Conservation (phyloP, 1,140 invertebrate genomes). For the Lamellibrachia luymesi region DNA sequence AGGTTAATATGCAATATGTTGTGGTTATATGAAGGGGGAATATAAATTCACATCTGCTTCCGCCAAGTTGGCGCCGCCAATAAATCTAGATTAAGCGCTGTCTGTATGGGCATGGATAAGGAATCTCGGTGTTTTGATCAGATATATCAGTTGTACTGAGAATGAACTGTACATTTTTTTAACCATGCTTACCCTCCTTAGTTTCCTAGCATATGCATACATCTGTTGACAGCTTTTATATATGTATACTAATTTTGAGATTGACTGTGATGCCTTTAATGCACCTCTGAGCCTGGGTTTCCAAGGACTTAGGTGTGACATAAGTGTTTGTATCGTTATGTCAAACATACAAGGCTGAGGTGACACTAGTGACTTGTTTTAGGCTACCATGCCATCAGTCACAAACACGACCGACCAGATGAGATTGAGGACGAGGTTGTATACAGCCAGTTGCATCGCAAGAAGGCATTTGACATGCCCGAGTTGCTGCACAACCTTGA, state of each 20-base stretch:
- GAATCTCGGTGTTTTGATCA: slow-evolving; percentile 12
- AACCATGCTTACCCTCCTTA: no score
- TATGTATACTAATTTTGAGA: neutral
- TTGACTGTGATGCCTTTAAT: neutral
- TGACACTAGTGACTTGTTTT: slow-evolving; percentile 16
- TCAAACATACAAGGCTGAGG: neutral
- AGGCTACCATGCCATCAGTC: slow-evolving; percentile 86
- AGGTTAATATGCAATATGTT: no score
- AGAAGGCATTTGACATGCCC: slow-evolving; percentile 68
- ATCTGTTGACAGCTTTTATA: neutral
- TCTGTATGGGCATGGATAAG: no score
- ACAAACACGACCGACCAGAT: slow-evolving; percentile 61
- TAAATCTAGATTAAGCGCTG: no score
- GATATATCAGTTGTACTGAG: neutral
- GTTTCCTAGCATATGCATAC: no score
- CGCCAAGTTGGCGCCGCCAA: no score
- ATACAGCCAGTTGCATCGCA: slow-evolving; percentile 51
- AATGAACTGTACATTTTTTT: no score
- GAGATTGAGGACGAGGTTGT: slow-evolving; percentile 63
- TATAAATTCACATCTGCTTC: no score
- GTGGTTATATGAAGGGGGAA: no score
- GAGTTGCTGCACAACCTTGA: slow-evolving; percentile 92
- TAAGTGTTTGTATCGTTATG: no score
- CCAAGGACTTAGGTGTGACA: no score
- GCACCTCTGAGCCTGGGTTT: no score